Conservation (phyloP, 2,797 vertebrate genomes). For the Scolopax rusticola region DNA sequence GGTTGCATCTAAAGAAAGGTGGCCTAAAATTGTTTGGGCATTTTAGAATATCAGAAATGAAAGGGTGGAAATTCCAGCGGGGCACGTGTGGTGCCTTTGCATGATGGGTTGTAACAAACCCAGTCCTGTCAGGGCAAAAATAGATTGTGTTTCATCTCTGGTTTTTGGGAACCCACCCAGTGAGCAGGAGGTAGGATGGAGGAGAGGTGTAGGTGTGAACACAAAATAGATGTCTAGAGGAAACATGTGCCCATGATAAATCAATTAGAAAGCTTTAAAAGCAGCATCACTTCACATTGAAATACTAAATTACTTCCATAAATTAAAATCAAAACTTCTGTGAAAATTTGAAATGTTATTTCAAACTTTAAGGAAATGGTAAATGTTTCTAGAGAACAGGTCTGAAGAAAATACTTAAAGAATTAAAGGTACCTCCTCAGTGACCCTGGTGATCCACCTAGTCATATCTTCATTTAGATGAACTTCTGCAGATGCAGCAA, state of each 20-base stretch:
- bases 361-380: background rate
- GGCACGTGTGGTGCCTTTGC: accelerated
- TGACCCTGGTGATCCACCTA: background rate
- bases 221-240: no score
- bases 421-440: background rate
- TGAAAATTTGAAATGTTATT: background rate
- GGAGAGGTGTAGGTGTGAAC: background rate
- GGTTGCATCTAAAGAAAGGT: background rate
- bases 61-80: background rate
- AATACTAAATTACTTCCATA: background rate
- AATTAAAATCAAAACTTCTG: background rate
- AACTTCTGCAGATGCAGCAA: background rate
- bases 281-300: background rate
- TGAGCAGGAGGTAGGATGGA: background rate
- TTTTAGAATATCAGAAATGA: background rate
- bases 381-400: background rate
- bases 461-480: background rate
- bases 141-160: background rate
- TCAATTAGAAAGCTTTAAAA: background rate
- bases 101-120: background rate
- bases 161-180: background rate
- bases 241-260: background rate
- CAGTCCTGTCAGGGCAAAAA: background rate
- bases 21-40: background rate
- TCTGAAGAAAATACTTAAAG: background rate